Conservation (phyloP, 2,797 vertebrate genomes). For the Rhodeus uyekii region DNA sequence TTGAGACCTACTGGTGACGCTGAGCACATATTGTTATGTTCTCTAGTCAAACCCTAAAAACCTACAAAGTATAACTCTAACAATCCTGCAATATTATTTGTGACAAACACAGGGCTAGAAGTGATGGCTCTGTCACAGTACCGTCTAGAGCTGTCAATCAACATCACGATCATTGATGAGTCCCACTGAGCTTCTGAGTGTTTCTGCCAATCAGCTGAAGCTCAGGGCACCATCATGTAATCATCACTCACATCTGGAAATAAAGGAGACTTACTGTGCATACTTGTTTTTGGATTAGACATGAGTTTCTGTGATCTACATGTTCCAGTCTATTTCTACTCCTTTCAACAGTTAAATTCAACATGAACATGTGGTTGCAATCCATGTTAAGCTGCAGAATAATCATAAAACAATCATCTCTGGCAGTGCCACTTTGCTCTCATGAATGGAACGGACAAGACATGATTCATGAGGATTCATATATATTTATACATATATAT, state of each 20-base stretch:
- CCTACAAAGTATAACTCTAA: neutral
- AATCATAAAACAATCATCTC: neutral
- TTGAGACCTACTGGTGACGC: neutral
- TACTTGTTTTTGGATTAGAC: neutral
- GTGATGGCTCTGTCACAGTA: constrained; percentile 65
- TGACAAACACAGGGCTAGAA: constrained; percentile 32
- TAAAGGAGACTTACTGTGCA: neutral
- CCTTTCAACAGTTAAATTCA: neutral
- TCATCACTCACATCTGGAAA: constrained; percentile 72
- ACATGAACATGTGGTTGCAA: neutral
- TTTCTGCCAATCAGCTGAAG: constrained; percentile 62
- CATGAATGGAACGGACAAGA: neutral
- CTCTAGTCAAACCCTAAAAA: neutral
- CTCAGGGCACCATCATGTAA: constrained; percentile 69
- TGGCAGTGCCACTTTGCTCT: neutral
- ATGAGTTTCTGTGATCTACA: neutral
- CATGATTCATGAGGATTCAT: too few species aligned
- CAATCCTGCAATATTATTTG: neutral
- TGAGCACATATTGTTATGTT: neutral
- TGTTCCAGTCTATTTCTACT: neutral
- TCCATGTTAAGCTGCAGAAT: neutral
- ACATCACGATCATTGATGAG: constrained; percentile 73
- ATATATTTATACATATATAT: too few species aligned
- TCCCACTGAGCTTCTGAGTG: constrained; percentile 56
- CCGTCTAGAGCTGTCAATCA: constrained; percentile 72